Percentiles rank a stretch among this genome's conserved stretches.
Conservation (phyloP, 1,140 invertebrate species). For the Lamellibrachia luymesi region DNA sequence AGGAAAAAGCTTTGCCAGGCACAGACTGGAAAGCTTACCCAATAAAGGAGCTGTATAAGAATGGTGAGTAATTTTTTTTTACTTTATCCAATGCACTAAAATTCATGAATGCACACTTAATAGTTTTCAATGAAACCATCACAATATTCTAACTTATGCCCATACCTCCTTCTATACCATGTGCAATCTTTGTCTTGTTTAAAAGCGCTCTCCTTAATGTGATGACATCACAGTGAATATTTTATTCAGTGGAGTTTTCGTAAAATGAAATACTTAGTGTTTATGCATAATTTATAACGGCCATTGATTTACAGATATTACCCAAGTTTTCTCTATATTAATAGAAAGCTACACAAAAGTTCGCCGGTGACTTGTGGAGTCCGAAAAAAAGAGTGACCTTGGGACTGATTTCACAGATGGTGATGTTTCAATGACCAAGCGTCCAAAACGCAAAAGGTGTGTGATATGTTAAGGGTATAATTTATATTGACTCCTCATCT, state of each 20-base stretch:
- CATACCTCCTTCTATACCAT: neutral
- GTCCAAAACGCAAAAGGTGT: neutral
- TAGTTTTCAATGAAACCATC: neutral
- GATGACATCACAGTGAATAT: neutral
- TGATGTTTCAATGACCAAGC: neutral
- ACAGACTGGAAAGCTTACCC: neutral
- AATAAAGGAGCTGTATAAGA: neutral
- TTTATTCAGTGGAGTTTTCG: neutral
- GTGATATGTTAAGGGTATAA: no score
- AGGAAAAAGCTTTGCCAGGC: neutral
- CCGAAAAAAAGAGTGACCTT: neutral
- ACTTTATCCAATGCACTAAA: neutral
- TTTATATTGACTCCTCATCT: no score
- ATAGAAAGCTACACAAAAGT: neutral
- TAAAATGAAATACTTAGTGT: neutral
- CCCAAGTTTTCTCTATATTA: neutral
- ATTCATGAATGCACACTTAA: neutral
- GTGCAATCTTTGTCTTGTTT: neutral
- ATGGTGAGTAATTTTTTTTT: neutral
- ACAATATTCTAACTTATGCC: neutral
- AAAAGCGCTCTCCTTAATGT: neutral
- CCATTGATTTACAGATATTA: neutral
- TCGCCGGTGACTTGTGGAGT: neutral
- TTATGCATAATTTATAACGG: neutral
- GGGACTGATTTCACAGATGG: neutral